Base-by-base conservation (phyloP, 1,140 invertebrate genomes). In the Andricus grossulariae region DNA sequence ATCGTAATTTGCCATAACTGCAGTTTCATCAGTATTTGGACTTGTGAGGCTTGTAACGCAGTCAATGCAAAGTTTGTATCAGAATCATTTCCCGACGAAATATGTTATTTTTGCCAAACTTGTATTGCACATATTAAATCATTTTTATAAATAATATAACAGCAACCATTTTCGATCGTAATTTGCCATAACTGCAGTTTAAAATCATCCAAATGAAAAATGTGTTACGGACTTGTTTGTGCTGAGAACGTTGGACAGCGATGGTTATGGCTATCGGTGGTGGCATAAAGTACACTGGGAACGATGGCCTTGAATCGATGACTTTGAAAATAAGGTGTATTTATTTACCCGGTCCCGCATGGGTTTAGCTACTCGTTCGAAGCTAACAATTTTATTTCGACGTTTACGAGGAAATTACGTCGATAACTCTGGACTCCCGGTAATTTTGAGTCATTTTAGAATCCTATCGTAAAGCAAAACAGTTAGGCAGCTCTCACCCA, bases 401-500 rank as follows among this genome's bases (percentile, higher is more conserved):
- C 79, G 51, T 81, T 81, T 81, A 83, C 74, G 82, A 77, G 75
- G 79, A 79, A 81, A 81, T 83, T 80, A 83, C 78, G 74, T 39
- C 19, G 55, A 57, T 57, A 57, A 57, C 55, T 57, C 55, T 52
- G 12, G 49, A 72, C 79, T 77, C 60, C 74, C 70, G 77, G 70
- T 79, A 77, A 77, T 78, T 80, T 80, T 73, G 32, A 60, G 55
- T 79, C 74, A 72, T 82, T 82, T 82, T 80, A 82, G 66, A 82
- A 82, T 77, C 50, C 80, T 77, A 77, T 71, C 72, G 77, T 82
- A 77, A 79, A 82, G 80, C 80, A 79, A 78, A 74, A 78, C 76
- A 77, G 73, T 73, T 51, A 25, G 71, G 49, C 71, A 70, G 8
- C 55, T 57, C 49, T 52, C 39, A 76, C 71, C 51, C 50, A 71